Conservation (phyloP, 2,797 vertebrate species). For the Nyctalus aviator region DNA sequence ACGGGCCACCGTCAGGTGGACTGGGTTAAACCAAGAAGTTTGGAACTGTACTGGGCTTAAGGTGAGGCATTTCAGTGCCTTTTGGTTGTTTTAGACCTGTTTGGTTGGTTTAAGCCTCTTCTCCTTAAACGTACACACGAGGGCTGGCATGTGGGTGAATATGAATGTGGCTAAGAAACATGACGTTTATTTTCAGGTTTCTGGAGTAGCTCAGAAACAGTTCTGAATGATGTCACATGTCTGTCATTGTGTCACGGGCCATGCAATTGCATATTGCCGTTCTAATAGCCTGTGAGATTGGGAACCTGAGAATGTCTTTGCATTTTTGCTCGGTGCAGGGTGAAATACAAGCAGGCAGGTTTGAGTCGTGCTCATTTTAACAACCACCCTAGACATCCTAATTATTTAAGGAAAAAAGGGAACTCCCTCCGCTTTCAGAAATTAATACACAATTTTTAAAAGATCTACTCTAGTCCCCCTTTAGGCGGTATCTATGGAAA, state of each 20-base stretch:
- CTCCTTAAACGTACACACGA: not conserved
- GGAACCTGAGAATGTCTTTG: constrained; percentile 60
- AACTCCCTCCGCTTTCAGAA: not conserved
- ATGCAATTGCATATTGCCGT: not conserved
- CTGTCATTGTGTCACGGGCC: not conserved
- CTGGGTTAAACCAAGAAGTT: not conserved
- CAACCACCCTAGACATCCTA: not conserved
- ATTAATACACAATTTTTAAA: not conserved
- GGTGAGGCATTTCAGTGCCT: not conserved
- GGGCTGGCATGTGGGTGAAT: fast-evolving
- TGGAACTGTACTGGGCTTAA: not conserved
- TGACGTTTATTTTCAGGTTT: fast-evolving
- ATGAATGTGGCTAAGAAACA: not conserved
- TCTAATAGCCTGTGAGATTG: constrained; percentile 16
- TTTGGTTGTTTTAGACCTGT: not conserved
- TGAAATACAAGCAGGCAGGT: constrained; percentile 31
- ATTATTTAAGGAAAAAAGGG: constrained; percentile 8
- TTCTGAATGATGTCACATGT: not conserved
- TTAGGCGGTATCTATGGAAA: not conserved
- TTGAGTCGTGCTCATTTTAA: constrained; percentile 52
- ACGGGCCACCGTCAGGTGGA: not conserved
- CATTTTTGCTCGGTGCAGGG: not conserved
- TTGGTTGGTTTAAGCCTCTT: constrained; percentile 33
- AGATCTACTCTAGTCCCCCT: not conserved
- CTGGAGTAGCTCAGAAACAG: not conserved